Evolutionary conservation across 2,113 vertebrate species (phyloP), one percentile per base, ranked within the genome.

Genomic region (Motacilla tschutschensis): DNA sequence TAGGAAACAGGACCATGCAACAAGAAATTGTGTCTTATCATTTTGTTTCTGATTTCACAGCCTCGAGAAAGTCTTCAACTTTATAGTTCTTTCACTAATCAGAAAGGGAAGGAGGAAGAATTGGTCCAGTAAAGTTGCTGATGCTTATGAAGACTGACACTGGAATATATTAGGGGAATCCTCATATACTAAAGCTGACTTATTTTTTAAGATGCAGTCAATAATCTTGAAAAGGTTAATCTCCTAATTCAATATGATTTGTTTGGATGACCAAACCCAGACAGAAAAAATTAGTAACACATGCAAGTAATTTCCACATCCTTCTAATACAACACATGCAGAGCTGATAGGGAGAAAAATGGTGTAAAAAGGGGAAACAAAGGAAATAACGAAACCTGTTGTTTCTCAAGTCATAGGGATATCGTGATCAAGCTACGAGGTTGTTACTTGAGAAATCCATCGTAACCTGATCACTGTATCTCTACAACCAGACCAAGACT

Each of bases 391-490:
- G 1, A 71, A 85, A 79, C 76, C 12, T 48, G 94, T 33, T 54
- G 92, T 81, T 85, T 65, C 91, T 95, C 95, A 96, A 91, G 94
- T 93, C 93, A 86, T 85, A 87, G 15, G 93, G 96, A 93, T 92
- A 95, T 85, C 8, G 94, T 95, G 97, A 97, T 92, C 94, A 81
- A 93, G 95, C 96, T 92, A 92, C 29, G 81, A 95, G 92, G 95
- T 65, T 79, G 70, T 90, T 70, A 86, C 72, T 95, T 84, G 79
- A 96, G 93, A 95, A 96, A 95, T 92, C 88, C 94, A 33, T 94
- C 83, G 41, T 92, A 95, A 95, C 95, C 93, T 94, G 95, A 92
- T 96, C 97, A 96, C 96, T 90, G 96, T 91, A 96, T 86, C 97
- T 95, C 94, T 91, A 94, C 88, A 93, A 94, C 92, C 94, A 97